Percentiles rank a stretch among this genome's conserved stretches.
phyloP scores from a whole-genome alignment of 2,888 invertebrate genomes.

The Hipparchia sbordonii region DNA sequence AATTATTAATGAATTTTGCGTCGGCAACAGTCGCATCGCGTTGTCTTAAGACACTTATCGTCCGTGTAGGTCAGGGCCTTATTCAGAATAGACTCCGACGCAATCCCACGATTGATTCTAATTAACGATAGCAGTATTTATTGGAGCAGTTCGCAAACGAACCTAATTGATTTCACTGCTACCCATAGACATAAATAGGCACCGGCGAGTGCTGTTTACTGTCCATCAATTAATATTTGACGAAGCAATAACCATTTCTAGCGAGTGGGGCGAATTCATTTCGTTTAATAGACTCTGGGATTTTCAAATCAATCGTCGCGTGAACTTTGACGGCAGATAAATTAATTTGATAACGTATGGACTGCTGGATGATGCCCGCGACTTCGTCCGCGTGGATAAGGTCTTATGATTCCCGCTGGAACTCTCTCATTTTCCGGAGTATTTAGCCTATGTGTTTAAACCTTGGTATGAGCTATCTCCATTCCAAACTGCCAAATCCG shows the following conservation, averaged over 20 bases:
- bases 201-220: constrained; percentile 54
- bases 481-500: no score
- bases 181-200: constrained; percentile 50
- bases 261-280: constrained; percentile 23
- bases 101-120: constrained; percentile 81
- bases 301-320: constrained; percentile 28
- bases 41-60: not conserved
- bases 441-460: no score
- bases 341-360: constrained; percentile 20
- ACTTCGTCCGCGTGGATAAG: not conserved
- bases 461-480: no score
- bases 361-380: not conserved
- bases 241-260: constrained; percentile 36
- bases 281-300: constrained; percentile 20
- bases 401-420: no score
- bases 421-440: no score
- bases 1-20: no score
- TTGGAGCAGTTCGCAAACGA: constrained; percentile 77
- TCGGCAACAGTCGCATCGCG: not conserved
- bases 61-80: constrained; percentile 50
- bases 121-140: constrained; percentile 82
- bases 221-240: constrained; percentile 53
- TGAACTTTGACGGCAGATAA: constrained; percentile 20
- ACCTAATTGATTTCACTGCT: constrained; percentile 77
- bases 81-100: constrained; percentile 72